A percentile compares a stretch with the other conserved stretches of the same genome.
phyloP scores from a whole-genome alignment of 2,113 vertebrate species.

The Tamias sibiricus region DNA sequence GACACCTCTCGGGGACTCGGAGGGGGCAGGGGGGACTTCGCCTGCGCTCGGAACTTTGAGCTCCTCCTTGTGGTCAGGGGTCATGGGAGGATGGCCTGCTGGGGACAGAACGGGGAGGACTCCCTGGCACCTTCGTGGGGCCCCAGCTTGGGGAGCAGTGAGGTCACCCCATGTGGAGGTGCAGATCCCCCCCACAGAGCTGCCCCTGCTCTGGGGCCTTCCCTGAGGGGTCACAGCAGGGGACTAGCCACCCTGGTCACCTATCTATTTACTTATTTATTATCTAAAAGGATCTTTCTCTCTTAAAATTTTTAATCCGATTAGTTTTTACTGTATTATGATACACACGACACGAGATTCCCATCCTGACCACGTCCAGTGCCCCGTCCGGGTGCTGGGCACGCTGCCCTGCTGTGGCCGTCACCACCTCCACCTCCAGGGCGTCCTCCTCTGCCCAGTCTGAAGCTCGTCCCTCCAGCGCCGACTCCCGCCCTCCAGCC shows the following conservation, averaged over 20 bases:
- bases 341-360: too few species aligned
- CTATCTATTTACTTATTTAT: not conserved
- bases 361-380: fast-evolving
- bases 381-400: fast-evolving
- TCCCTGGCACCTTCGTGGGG: not conserved
- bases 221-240: not conserved
- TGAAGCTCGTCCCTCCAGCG: fast-evolving
- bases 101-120: not conserved
- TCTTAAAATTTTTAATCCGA: too few species aligned
- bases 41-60: too few species aligned
- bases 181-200: fast-evolving
- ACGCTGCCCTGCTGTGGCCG: fast-evolving
- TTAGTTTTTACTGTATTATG: not conserved
- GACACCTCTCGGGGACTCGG: too few species aligned
- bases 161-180: fast-evolving
- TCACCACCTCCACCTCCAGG: fast-evolving
- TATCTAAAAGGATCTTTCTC: not conserved
- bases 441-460: not conserved
- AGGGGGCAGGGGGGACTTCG: too few species aligned
- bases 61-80: too few species aligned
- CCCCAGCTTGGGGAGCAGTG: fast-evolving
- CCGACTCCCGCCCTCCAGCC: too few species aligned
- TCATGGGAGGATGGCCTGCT: not conserved
- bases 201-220: too few species aligned
- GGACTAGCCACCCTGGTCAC: too few species aligned